Conservation (phyloP, 2,113 vertebrate species). For the Megaceryle maxima region DNA sequence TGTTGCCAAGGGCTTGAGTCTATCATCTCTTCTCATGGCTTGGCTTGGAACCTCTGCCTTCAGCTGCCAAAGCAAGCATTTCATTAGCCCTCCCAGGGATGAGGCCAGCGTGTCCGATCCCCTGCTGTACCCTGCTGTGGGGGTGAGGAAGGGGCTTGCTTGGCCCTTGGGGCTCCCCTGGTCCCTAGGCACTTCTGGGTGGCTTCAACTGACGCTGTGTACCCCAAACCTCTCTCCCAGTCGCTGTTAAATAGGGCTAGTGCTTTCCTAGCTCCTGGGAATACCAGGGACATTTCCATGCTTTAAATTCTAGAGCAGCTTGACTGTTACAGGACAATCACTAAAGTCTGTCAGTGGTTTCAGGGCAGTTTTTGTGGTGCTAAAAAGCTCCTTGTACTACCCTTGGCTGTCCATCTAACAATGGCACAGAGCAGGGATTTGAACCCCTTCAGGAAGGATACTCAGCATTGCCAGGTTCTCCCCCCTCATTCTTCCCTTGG, state of each 20-base stretch:
- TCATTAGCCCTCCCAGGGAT: not conserved
- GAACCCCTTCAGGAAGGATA: not conserved
- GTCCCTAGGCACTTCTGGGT: not conserved
- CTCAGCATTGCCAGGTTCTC: not conserved
- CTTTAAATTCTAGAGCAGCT: not conserved
- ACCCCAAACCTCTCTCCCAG: not conserved
- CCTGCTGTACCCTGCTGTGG: not conserved
- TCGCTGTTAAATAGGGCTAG: not conserved
- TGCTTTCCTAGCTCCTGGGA: not conserved
- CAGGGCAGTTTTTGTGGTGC: not conserved
- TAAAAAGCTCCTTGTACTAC: not conserved
- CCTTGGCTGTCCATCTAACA: not conserved
- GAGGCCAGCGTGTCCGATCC: not conserved
- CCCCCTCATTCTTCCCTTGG: not conserved
- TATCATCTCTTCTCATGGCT: not conserved
- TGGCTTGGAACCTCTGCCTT: not conserved
- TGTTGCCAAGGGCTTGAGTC: not conserved
- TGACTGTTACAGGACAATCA: not conserved
- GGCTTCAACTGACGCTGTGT: not conserved
- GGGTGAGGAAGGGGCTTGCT: not conserved
- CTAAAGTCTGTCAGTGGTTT: not conserved
- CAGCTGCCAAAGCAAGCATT: slow-evolving; percentile 2
- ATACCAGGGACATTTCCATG: accelerated
- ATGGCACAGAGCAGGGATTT: not conserved
- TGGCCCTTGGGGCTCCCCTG: not conserved